A percentile compares a stretch with the other conserved stretches of the same genome.
phyloP scores from a whole-genome alignment of 2,888 invertebrate species.

The Drosophila subsilvestris region DNA sequence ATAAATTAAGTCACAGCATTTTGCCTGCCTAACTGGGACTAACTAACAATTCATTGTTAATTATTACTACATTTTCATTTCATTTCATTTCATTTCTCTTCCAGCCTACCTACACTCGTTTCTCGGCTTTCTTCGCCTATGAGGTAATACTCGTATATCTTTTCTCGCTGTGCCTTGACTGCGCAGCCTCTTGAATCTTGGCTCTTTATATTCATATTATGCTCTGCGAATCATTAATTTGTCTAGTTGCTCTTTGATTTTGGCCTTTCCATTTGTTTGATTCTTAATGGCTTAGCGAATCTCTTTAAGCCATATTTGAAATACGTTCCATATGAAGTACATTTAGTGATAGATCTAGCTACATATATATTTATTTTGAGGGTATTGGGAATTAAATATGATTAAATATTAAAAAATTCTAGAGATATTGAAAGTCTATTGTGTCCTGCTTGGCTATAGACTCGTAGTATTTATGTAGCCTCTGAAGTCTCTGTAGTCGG shows the following conservation, averaged over 20 bases:
- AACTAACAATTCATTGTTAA: slow-evolving; percentile 48
- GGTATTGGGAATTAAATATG: neutral
- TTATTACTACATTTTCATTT: slow-evolving; percentile 58
- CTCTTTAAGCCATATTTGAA: neutral
- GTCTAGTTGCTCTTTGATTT: slow-evolving; percentile 18
- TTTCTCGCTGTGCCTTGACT: slow-evolving; percentile 11
- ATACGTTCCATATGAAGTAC: no score
- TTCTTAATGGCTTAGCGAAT: no score
- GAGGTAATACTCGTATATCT: slow-evolving; percentile 62
- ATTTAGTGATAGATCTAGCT: neutral
- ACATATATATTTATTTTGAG: neutral
- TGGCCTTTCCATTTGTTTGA: neutral
- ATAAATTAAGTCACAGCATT: slow-evolving; percentile 48
- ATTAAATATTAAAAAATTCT: slow-evolving; percentile 15
- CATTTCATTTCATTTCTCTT: slow-evolving; percentile 13
- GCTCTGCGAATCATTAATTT: slow-evolving; percentile 33
- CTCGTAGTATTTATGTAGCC: no score
- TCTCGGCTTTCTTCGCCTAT: slow-evolving; percentile 44
- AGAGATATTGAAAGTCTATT: no score
- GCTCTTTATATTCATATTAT: slow-evolving; percentile 35
- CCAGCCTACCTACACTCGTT: slow-evolving; percentile 21
- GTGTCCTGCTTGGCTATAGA: no score
- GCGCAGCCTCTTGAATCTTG: slow-evolving; percentile 12
- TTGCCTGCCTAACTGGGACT: slow-evolving; percentile 41
- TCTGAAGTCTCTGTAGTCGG: no score